Evolutionary conservation across 2,888 invertebrate species (phyloP).

Genomic region (Trichopoda pennipes): DNA sequence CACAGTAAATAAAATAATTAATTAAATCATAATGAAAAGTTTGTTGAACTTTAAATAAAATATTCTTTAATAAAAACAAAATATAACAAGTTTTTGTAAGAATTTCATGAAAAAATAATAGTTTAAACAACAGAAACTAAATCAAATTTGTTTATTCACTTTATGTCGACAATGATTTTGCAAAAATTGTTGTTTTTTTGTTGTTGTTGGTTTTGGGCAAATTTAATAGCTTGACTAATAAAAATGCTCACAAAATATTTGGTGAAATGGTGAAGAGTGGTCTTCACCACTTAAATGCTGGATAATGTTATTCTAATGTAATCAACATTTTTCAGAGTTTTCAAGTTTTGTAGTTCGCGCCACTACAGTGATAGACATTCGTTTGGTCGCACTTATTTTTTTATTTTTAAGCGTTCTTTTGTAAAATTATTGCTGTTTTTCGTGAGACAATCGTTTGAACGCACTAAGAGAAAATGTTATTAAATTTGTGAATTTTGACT

Average conservation of each 20-base stretch:
- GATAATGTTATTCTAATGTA: too few species aligned
- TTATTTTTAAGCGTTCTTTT: too few species aligned
- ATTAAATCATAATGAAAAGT: slow-evolving; percentile 32
- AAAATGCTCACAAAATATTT: background rate
- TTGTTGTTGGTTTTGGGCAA: background rate
- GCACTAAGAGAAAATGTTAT: too few species aligned
- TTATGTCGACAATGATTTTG: background rate
- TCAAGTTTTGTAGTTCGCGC: too few species aligned
- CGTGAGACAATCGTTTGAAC: too few species aligned
- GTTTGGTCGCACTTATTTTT: too few species aligned
- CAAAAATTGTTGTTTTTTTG: background rate
- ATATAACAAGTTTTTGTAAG: slow-evolving; percentile 40
- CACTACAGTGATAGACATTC: too few species aligned
- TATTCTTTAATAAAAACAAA: slow-evolving; percentile 37
- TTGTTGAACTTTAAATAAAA: slow-evolving; percentile 45
- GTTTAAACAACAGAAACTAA: background rate
- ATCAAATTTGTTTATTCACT: slow-evolving; percentile 30
- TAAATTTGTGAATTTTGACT: too few species aligned
- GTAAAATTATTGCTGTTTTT: too few species aligned
- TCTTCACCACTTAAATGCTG: too few species aligned
- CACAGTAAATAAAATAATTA: slow-evolving; percentile 4
- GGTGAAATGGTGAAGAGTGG: background rate
- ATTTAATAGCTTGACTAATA: background rate
- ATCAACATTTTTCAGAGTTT: too few species aligned
- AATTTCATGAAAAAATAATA: slow-evolving; percentile 13